Evolutionary conservation across 2,797 vertebrate genomes (phyloP).

Genomic region (Cirrhinus mrigala): DNA sequence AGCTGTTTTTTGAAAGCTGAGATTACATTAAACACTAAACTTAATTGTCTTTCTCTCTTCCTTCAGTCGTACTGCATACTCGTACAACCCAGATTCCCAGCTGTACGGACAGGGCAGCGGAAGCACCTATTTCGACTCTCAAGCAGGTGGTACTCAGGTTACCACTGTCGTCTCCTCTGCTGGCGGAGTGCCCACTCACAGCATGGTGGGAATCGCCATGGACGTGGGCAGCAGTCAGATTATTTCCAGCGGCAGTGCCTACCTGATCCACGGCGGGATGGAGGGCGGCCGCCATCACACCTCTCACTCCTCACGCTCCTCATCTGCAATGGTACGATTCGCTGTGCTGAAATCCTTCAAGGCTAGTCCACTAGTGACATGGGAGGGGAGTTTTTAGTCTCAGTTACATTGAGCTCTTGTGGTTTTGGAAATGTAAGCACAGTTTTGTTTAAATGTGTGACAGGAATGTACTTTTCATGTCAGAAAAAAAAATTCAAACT

Average conservation of each 20-base stretch:
- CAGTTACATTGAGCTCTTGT: background rate
- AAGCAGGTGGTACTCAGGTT: conserved; percentile 88
- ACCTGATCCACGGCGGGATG: conserved; percentile 94
- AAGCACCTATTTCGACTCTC: conserved; percentile 91
- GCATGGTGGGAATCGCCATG: conserved; percentile 98
- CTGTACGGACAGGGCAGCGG: conserved; percentile 89
- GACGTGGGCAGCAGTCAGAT: conserved; percentile 92
- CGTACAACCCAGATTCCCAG: conserved; percentile 93
- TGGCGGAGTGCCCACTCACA: conserved; percentile 85
- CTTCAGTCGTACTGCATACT: conserved; percentile 87
- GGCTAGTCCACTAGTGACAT: background rate
- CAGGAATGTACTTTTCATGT: conserved; percentile 1
- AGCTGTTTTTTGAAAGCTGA: background rate
- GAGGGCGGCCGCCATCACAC: conserved; percentile 90
- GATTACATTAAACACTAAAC: background rate
- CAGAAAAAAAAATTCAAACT: background rate
- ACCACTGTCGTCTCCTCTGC: conserved; percentile 92
- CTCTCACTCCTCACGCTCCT: conserved; percentile 93
- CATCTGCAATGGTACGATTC: conserved; percentile 91
- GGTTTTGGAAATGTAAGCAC: background rate
- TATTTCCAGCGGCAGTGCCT: conserved; percentile 91
- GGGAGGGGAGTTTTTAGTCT: conserved; percentile 27
- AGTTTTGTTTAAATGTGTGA: background rate
- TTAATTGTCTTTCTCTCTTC: background rate
- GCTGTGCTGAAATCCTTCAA: background rate